phyloP scores from a whole-genome alignment of 2,797 vertebrate species.

The Neostethus bicornis region DNA sequence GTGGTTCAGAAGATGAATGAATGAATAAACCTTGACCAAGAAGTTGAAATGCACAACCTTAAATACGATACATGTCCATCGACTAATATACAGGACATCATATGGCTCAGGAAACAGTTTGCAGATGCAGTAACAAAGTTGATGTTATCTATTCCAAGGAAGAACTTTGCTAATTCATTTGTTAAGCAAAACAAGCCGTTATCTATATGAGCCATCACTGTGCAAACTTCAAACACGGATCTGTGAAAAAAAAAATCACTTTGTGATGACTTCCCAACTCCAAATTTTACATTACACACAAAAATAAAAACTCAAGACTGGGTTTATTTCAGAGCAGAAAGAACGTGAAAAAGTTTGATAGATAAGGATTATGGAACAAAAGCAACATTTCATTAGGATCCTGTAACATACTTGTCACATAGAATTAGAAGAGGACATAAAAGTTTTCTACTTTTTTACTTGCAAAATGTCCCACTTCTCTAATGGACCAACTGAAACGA shows the following conservation, averaged over 20 bases:
- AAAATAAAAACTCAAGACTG: constrained; percentile 31
- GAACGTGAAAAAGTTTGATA: constrained; percentile 13
- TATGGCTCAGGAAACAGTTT: no score
- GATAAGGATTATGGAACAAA: constrained; percentile 6
- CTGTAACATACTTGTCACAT: neutral
- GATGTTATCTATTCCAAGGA: constrained; percentile 1
- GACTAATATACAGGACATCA: no score
- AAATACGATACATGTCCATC: no score
- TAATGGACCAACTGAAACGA: constrained; percentile 54
- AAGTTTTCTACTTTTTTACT: neutral
- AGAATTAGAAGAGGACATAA: constrained; percentile 8
- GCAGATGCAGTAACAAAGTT: constrained; percentile 10
- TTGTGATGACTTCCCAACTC: constrained; percentile 5
- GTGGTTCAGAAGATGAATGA: no score
- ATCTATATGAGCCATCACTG: neutral
- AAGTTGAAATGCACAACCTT: no score
- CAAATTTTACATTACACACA: no score
- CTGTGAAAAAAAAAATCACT: constrained; percentile 38
- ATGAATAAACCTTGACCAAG: no score
- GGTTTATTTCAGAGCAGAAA: neutral
- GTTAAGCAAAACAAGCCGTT: constrained; percentile 47
- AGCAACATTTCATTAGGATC: neutral
- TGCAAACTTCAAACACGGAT: constrained; percentile 10
- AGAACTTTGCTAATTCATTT: constrained; percentile 43
- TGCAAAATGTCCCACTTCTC: constrained; percentile 37